These are phyloP conservation scores for Ochropleura plecta DNA, from an alignment of 2,888 invertebrate genomes.

Conservation along the genomic window DNA sequence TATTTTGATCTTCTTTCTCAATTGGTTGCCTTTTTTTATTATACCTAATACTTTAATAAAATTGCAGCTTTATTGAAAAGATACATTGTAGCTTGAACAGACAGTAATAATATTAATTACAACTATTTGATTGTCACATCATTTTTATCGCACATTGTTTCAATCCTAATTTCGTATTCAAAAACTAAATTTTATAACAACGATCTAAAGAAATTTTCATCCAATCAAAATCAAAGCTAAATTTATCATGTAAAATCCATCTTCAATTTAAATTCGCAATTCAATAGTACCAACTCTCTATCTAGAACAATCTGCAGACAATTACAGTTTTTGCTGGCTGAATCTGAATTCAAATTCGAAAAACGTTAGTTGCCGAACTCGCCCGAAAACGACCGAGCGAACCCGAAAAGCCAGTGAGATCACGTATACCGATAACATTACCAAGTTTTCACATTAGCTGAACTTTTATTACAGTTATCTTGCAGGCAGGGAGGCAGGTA, in stretches of 20 bases:
- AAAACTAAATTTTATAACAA: not conserved
- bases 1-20: not conserved
- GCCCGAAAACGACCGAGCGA: constrained; percentile 69
- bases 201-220: not conserved
- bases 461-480: constrained; percentile 90
- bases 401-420: constrained; percentile 86
- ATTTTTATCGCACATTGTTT: not conserved
- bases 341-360: constrained; percentile 76
- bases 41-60: not conserved
- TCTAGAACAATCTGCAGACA: constrained; percentile 69
- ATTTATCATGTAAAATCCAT: not conserved
- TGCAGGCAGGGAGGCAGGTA: constrained; percentile 76
- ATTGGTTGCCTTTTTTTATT: not conserved
- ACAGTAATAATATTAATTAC: not conserved
- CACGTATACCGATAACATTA: constrained; percentile 90
- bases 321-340: constrained; percentile 77
- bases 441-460: constrained; percentile 88
- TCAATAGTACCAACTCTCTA: constrained; percentile 52
- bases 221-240: not conserved
- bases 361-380: constrained; percentile 79
- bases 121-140: not conserved
- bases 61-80: not conserved
- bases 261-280: constrained; percentile 33
- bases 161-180: not conserved
- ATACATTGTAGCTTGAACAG: not conserved